Evolutionary conservation across 2,113 vertebrate species (phyloP), one percentile per base, ranked within the genome.

Genomic region (Oreochromis niloticus): DNA sequence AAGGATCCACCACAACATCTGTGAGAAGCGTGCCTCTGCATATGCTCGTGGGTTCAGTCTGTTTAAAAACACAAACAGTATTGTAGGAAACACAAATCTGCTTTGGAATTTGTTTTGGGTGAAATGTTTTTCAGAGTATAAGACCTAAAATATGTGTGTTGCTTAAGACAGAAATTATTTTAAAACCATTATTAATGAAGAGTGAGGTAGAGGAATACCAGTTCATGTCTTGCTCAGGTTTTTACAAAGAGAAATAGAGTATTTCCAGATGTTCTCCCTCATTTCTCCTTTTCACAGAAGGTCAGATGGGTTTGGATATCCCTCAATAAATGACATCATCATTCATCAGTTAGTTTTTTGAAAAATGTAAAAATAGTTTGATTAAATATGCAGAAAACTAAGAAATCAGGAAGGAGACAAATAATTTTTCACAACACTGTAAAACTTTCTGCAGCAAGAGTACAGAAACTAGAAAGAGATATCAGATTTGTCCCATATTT

Each of bases 1-100:
- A 59, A 13, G 22, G 30, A 85, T 61, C 83, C 16, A 22, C 14
- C 3, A 24, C 52, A 83, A 90, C 89, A 91, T 86, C 75, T 91
- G 84, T 81, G 63, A 78, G 61, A 84, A 43, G 56, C 27, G 7
- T 85, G 39, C 48, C 46, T 36, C 54, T 78, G 57, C 22, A 13
- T 41, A 14, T 85, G 12, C 14, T 17, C 4, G 16, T 48, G 68
- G 3, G 9, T 80, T 66, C 32, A 46, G 34, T 82, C 10, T 16
- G 50, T 48, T 10, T 13, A 46, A 68, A 55, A 71, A 17, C 13
- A n/a, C 11, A 19, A 46, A 46, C 36, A 30, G 22, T 68, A 48
- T 43, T 83, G 17, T 55, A 36, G 22, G 7, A 73, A 52, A 12
- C 88, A 73, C 16, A 52, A 46, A 14, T 14, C 10, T 16, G 24